Base-by-base conservation (phyloP, 2,797 vertebrate species). In the Falco naumanni region DNA sequence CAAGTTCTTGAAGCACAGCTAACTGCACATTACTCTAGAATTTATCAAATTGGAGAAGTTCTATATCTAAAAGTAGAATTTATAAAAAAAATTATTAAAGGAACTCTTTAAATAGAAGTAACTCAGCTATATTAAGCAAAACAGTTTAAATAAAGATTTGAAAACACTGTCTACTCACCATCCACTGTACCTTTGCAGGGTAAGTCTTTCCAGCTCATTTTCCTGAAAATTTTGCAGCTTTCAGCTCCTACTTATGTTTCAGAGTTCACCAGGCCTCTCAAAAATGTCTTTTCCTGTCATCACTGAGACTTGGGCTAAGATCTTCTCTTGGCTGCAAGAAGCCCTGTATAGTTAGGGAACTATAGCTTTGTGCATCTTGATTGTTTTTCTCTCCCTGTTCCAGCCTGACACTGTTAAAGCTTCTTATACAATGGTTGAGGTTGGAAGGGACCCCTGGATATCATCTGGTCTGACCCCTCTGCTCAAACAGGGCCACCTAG, bases 391-490 rank as follows among this genome's bases (percentile, higher is more conserved):
- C 21, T 66, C 21, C 20, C 16, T 54, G 5, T 31, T 41, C 28
- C 16, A 90, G 13, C 24, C 37, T 66, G 37, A 79, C 19, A 22
- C 8, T 47, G n/a, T 22, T 71, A 28, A 87, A n/a, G 9, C 24
- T 84, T 87, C 26, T 72, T 10, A 63, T 5, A 47, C 16, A 57
- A 68, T 8, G 14, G 18, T 1, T 61, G 41, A 66, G 39, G 16
- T 37, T 85, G 28, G 29, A 77, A 77, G 8, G 13, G 16, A 47
- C 11, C 24, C 39, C 48, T 24, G 5, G 18, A 45, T 31, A 51
- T 34, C 17, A 45, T 19, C 24, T n/a, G 28, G 25, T 82, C 24
- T 0, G 2, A 45, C 31, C 2, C 15, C 4, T 29, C 39, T 54
- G 31, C 34, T 85, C 26, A 48, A 15, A 39, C 12, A 70, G 24